phyloP scores from a whole-genome alignment of 2,113 vertebrate genomes.

The Tichodroma muraria region DNA sequence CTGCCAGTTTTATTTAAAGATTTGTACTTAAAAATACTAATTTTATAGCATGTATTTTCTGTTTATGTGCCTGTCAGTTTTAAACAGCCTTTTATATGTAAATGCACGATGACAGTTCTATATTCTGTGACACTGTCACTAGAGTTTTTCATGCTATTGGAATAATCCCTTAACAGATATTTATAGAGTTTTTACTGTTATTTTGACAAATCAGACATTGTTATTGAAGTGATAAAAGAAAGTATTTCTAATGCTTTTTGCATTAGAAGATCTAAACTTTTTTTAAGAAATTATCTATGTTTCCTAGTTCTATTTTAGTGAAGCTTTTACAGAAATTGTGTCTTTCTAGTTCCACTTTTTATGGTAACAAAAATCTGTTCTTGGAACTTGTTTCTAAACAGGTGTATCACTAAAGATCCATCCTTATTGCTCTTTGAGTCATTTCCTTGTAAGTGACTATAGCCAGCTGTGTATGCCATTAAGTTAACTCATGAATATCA shows the following conservation, averaged over 20 bases:
- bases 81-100: slow-evolving; percentile 48
- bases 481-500: neutral
- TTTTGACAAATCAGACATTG: slow-evolving; percentile 55
- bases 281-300: neutral
- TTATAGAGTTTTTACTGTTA: slow-evolving; percentile 51
- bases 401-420: neutral
- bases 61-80: slow-evolving; percentile 56
- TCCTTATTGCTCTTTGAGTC: neutral
- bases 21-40: slow-evolving; percentile 24
- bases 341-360: neutral
- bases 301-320: neutral
- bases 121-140: slow-evolving; percentile 35
- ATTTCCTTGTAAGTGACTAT: neutral
- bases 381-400: neutral
- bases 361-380: neutral
- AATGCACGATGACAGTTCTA: slow-evolving; percentile 16
- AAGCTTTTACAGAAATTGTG: neutral
- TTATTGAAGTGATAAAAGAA: slow-evolving; percentile 40
- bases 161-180: slow-evolving; percentile 53
- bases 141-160: slow-evolving; percentile 25
- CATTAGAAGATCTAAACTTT: neutral
- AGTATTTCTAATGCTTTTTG: slow-evolving; percentile 22
- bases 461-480: neutral
- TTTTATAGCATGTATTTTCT: slow-evolving; percentile 52
- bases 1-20: slow-evolving; percentile 30